phyloP scores from a whole-genome alignment of 1,140 invertebrate genomes.

The Subanguina moxae region DNA sequence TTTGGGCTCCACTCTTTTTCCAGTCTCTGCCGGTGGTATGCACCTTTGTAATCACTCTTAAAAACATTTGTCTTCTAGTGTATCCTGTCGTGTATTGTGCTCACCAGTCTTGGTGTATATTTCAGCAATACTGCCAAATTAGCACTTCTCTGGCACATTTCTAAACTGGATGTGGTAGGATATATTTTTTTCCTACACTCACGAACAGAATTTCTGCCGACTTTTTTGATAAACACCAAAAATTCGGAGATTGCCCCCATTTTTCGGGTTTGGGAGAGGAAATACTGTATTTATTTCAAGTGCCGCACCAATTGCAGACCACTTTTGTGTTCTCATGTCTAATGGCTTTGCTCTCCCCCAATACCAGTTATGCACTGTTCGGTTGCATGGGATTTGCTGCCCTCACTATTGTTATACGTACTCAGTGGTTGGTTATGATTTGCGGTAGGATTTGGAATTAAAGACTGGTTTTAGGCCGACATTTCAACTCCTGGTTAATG shows the following conservation, averaged over 20 bases:
- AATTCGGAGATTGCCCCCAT: too few relatives aligned
- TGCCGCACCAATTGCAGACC: background rate
- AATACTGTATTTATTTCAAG: background rate
- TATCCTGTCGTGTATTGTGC: slow-evolving; percentile 34
- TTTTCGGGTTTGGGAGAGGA: too few relatives aligned
- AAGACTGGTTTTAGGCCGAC: slow-evolving; percentile 31
- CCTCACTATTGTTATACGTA: slow-evolving; percentile 34
- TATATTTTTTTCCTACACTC: background rate
- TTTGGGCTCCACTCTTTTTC: slow-evolving; percentile 30
- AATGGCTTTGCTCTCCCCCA: slow-evolving; percentile 17
- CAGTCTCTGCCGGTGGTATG: slow-evolving; percentile 36
- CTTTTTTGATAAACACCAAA: too few relatives aligned
- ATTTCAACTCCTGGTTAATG: slow-evolving; percentile 44
- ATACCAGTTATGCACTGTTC: slow-evolving; percentile 34
- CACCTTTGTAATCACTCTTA: background rate
- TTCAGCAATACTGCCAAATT: slow-evolving; percentile 19
- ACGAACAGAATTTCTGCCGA: too few relatives aligned
- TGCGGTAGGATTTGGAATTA: background rate
- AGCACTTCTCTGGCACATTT: slow-evolving; percentile 29
- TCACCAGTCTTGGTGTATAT: slow-evolving; percentile 24
- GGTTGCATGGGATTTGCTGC: slow-evolving; percentile 27
- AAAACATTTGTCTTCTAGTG: slow-evolving; percentile 29
- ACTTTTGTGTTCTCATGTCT: slow-evolving; percentile 39
- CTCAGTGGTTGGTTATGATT: slow-evolving; percentile 36
- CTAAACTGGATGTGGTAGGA: slow-evolving; percentile 39